Evolutionary conservation across 2,888 invertebrate species (phyloP).

Genomic region (Nephrotoma appendiculata): DNA sequence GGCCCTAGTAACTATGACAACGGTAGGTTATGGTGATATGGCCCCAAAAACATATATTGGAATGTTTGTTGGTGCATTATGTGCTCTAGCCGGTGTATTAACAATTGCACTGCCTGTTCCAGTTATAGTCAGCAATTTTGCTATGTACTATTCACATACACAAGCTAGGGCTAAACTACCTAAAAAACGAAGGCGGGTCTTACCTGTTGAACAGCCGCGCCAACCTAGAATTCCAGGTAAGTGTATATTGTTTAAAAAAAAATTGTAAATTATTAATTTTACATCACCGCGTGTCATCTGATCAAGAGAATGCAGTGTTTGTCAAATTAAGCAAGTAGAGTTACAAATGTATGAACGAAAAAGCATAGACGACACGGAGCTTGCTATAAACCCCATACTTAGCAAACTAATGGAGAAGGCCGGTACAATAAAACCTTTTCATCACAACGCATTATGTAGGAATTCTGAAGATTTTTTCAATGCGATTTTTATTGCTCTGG

Average conservation of each 20-base stretch:
- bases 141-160: constrained; percentile 90
- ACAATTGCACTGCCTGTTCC: constrained; percentile 98
- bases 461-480: too few relatives aligned
- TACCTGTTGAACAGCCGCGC: constrained; percentile 87
- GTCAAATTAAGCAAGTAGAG: too few relatives aligned
- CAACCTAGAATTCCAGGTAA: constrained; percentile 37
- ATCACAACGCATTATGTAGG: too few relatives aligned
- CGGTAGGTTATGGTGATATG: constrained; percentile 98
- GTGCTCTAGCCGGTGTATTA: constrained; percentile 94
- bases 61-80: constrained; percentile 96
- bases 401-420: too few relatives aligned
- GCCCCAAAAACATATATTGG: constrained; percentile 96
- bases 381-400: too few relatives aligned
- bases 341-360: too few relatives aligned
- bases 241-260: constrained; percentile 7
- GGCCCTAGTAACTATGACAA: constrained; percentile 98
- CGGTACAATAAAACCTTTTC: too few relatives aligned
- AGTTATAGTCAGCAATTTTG: constrained; percentile 98
- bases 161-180: constrained; percentile 98
- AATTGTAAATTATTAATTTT: too few relatives aligned
- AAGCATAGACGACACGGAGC: too few relatives aligned
- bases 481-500: too few relatives aligned
- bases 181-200: constrained; percentile 90
- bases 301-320: too few relatives aligned
- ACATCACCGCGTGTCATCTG: too few relatives aligned